Conservation (phyloP, 2,888 invertebrate species). For the Melieria omissa region DNA sequence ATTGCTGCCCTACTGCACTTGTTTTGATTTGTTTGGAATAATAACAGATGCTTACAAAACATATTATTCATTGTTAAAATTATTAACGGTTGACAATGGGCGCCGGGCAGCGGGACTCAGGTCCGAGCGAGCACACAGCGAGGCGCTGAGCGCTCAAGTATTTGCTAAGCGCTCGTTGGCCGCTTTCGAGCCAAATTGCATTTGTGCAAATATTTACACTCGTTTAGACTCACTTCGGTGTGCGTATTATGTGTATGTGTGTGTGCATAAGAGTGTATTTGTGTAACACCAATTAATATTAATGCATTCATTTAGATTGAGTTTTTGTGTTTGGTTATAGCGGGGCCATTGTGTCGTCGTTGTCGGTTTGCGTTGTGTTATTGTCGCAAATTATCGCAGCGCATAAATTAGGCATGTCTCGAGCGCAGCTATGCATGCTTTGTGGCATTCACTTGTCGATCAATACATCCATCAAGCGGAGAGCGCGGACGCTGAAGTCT, state of each 20-base stretch:
- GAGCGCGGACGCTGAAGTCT: too few relatives aligned
- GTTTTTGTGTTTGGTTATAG: background rate
- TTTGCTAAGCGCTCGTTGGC: conserved; percentile 57
- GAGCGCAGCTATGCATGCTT: too few relatives aligned
- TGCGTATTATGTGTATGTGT: conserved; percentile 8
- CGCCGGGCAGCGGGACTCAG: background rate
- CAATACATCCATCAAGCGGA: too few relatives aligned
- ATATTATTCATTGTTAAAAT: conserved; percentile 64
- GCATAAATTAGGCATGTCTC: too few relatives aligned
- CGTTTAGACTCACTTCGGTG: background rate
- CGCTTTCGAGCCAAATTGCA: background rate
- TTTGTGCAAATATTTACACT: conserved; percentile 10
- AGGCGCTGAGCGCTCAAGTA: conserved; percentile 55
- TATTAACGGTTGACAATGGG: conserved; percentile 64
- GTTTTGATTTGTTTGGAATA: conserved; percentile 66
- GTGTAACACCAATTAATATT: conserved; percentile 9
- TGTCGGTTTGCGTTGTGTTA: too few relatives aligned
- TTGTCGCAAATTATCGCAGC: too few relatives aligned
- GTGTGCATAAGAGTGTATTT: background rate
- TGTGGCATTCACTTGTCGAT: too few relatives aligned
- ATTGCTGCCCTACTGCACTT: conserved; percentile 57
- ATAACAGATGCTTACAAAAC: conserved; percentile 64
- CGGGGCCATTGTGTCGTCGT: too few relatives aligned
- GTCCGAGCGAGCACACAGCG: background rate
- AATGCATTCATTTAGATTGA: conserved; percentile 1